Base-by-base conservation (phyloP, 2,797 vertebrate genomes). In the Enteromius trimaculatus region DNA sequence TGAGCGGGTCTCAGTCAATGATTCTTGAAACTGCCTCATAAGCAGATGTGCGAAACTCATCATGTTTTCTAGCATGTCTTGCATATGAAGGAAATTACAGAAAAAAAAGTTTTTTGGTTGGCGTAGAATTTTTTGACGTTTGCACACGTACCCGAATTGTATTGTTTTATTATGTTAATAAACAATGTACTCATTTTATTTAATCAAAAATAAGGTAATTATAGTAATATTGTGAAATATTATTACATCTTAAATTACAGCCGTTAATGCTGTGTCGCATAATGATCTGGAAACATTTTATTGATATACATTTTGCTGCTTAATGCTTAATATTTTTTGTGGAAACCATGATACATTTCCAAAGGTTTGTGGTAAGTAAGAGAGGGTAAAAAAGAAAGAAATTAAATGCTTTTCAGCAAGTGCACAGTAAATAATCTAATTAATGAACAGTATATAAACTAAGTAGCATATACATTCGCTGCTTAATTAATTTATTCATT, bases 21-120 rank as follows among this genome's bases (percentile, higher is more conserved):
- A 60, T 69, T 83, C 21, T 16, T 23, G 58, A 84, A 85, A 85
- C 10, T 11, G 79, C 70, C 26, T 60, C 0, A 55, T 81, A 85
- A 85, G 85, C 84, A 88, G 75, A 85, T 76, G 53, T 4, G n/a
- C 58, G 21, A 83, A 82, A 71, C 79, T 83, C 49, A 9, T 60
- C 51, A 29, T 72, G 34, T 49, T 64, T 72, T 81, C 8, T 34
- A 39, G 65, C 34, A 23, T 55, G 6, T 58, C n/a, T 70, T 53
- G 47, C 1, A 79, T 37, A 13, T 69, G 3, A 39, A 42, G 23
- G 26, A 2, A 14, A 23, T 39, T 49, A 37, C 26, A 47, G 3
- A 4, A 47, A 47, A 7, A 4, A 6, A 17, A 26, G 2, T 1
- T n/a, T 66, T 9, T 21, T 6, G 55, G 16, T 8, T 2, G 47